Evolutionary conservation across 2,797 vertebrate genomes (phyloP).

Genomic region (Anguilla marmorata): DNA sequence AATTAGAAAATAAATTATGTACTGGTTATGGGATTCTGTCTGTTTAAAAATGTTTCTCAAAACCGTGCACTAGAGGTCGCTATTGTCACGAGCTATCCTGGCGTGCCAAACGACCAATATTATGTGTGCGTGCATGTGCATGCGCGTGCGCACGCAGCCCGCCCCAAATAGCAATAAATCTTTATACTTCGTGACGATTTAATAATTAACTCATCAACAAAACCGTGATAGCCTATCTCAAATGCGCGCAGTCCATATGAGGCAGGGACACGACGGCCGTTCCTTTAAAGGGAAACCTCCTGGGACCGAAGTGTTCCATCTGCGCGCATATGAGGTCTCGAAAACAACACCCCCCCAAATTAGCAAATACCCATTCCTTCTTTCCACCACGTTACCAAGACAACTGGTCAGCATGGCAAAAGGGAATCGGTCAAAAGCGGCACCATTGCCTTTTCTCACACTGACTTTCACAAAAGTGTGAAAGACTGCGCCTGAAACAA

Average conservation of each 20-base stretch:
- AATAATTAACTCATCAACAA: slow-evolving; percentile 1
- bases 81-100: not conserved
- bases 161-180: not conserved
- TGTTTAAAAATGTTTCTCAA: not conserved
- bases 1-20: not conserved
- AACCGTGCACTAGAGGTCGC: not conserved
- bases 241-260: slow-evolving; percentile 16
- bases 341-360: slow-evolving; percentile 51
- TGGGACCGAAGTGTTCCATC: slow-evolving; percentile 49
- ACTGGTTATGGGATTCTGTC: not conserved
- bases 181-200: not conserved
- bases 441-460: not conserved
- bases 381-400: slow-evolving; percentile 61
- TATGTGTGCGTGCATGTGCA: not conserved
- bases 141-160: not conserved
- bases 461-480: slow-evolving; percentile 3
- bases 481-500: not conserved
- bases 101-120: not conserved
- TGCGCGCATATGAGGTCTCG: slow-evolving; percentile 40
- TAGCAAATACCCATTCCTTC: slow-evolving; percentile 49
- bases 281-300: slow-evolving; percentile 36
- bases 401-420: slow-evolving; percentile 48
- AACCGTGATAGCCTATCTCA: not conserved
- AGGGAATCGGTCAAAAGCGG: not conserved
- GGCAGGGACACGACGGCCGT: not conserved